phyloP scores from a whole-genome alignment of 1,140 invertebrate species.

The Anoplophora glabripennis region DNA sequence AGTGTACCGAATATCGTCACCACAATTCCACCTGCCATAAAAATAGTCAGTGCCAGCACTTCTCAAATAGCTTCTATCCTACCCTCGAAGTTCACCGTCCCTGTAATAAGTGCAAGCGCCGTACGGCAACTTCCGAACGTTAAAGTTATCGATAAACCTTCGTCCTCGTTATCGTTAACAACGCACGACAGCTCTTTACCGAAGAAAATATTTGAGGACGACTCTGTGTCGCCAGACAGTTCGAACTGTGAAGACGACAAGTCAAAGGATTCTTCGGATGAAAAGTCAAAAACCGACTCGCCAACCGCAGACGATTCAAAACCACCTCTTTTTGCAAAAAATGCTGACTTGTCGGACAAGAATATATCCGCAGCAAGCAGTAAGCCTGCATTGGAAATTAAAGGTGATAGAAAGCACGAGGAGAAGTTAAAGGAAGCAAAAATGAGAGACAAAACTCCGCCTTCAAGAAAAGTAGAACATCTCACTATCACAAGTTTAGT shows the following conservation, averaged over 20 bases:
- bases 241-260: slow-evolving; percentile 53
- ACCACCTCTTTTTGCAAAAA: slow-evolving; percentile 16
- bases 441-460: too few species aligned
- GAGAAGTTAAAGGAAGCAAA: not conserved
- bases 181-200: slow-evolving; percentile 57
- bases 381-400: slow-evolving; percentile 4
- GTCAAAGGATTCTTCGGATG: slow-evolving; percentile 41
- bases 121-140: slow-evolving; percentile 46
- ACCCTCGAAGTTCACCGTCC: slow-evolving; percentile 43
- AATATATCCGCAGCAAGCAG: not conserved
- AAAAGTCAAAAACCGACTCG: slow-evolving; percentile 34
- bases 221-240: slow-evolving; percentile 57
- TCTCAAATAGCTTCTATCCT: slow-evolving; percentile 45
- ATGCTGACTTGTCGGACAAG: not conserved
- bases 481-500: slow-evolving; percentile 15
- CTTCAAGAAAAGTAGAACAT: slow-evolving; percentile 8
- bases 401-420: not conserved
- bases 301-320: slow-evolving; percentile 15
- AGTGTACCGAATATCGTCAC: slow-evolving; percentile 37
- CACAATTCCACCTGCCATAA: slow-evolving; percentile 38
- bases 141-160: slow-evolving; percentile 52
- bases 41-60: slow-evolving; percentile 43
- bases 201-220: slow-evolving; percentile 62
- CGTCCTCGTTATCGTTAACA: slow-evolving; percentile 54
- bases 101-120: slow-evolving; percentile 46